phyloP scores from a whole-genome alignment of 2,888 invertebrate genomes.

The Mesoligia furuncula region DNA sequence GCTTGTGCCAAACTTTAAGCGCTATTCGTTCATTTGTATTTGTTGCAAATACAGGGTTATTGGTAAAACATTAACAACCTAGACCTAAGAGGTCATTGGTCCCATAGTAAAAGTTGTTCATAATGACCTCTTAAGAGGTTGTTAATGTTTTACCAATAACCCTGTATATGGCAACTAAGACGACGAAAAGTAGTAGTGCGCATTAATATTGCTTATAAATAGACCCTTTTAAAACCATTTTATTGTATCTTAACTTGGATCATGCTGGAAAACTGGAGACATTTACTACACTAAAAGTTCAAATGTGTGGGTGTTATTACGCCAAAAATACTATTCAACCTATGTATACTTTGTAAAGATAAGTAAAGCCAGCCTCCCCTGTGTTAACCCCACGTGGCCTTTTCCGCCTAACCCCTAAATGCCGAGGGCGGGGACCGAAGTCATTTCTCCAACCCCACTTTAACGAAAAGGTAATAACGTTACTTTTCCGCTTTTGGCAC shows the following conservation, averaged over 20 bases:
- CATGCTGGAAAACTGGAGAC: background rate
- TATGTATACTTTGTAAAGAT: constrained; percentile 1
- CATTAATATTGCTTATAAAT: background rate
- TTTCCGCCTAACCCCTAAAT: constrained; percentile 33
- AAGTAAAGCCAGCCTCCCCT: constrained; percentile 21
- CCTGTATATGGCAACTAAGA: background rate
- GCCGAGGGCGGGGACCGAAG: constrained; percentile 20
- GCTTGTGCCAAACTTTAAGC: background rate
- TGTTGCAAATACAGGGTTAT: background rate
- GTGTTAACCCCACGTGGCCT: constrained; percentile 24
- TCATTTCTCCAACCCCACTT: constrained; percentile 30
- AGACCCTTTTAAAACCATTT: background rate
- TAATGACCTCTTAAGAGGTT: too few species aligned
- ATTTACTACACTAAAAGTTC: background rate
- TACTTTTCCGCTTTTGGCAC: constrained; percentile 8
- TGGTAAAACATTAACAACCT: too few species aligned
- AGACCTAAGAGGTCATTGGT: too few species aligned
- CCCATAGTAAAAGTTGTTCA: too few species aligned
- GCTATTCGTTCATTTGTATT: background rate
- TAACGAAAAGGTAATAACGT: constrained; percentile 27
- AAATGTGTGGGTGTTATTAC: background rate
- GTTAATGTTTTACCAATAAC: too few species aligned
- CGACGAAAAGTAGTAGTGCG: background rate
- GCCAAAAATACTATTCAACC: constrained; percentile 1
- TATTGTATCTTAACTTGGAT: background rate